Evolutionary conservation across 1,140 invertebrate genomes (phyloP).

Genomic region (Zophobas morio): DNA sequence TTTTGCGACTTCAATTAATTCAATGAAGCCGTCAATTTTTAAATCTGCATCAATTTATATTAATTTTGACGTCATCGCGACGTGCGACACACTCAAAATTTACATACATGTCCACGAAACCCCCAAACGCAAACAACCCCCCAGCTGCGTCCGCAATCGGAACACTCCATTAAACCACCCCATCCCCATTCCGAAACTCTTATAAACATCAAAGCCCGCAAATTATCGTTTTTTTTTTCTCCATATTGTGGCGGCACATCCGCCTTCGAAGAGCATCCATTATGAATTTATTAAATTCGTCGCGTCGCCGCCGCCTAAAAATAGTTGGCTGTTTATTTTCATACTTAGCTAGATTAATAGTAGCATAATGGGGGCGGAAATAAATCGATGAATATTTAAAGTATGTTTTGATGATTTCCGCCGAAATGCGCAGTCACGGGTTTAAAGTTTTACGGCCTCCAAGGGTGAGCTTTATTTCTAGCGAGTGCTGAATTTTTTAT

Average conservation of each 20-base stretch:
- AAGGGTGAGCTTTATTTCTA: constrained; percentile 30
- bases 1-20: too few relatives aligned
- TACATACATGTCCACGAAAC: too few relatives aligned
- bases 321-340: constrained; percentile 20
- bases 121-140: too few relatives aligned
- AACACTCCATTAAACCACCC: too few relatives aligned
- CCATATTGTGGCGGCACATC: not conserved
- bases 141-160: too few relatives aligned
- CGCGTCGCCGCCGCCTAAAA: constrained; percentile 1
- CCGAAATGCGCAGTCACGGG: constrained; percentile 23
- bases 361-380: constrained; percentile 27
- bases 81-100: too few relatives aligned
- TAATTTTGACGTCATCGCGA: too few relatives aligned
- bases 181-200: too few relatives aligned
- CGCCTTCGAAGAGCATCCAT: not conserved
- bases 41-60: too few relatives aligned
- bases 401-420: constrained; percentile 30
- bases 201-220: not conserved
- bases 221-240: constrained; percentile 4
- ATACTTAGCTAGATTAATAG: constrained; percentile 33
- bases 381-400: constrained; percentile 36
- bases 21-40: too few relatives aligned
- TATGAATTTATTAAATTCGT: constrained; percentile 4
- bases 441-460: constrained; percentile 31
- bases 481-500: constrained; percentile 16